These are phyloP conservation scores for Cryptocephalus moraei DNA, from an alignment of 2,888 invertebrate species.

Conservation along the genomic window DNA sequence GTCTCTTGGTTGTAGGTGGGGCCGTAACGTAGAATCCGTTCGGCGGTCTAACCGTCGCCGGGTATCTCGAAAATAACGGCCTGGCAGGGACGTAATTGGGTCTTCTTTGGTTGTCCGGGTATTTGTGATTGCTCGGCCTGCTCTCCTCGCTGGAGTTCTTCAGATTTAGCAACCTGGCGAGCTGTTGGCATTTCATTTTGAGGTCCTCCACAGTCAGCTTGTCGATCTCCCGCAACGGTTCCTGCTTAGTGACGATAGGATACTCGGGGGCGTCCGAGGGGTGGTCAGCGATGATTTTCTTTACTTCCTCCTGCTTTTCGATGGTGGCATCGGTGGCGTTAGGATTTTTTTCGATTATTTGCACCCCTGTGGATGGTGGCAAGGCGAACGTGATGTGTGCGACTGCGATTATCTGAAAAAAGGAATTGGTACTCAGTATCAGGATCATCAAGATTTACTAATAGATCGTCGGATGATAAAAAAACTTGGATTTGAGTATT, in stretches of 20 bases:
- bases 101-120: slow-evolving; percentile 2
- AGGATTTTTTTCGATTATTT: not conserved
- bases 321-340: not conserved
- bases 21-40: slow-evolving; percentile 27
- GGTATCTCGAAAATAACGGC: slow-evolving; percentile 5
- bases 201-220: slow-evolving; percentile 23
- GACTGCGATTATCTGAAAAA: too few species aligned
- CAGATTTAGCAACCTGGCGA: slow-evolving; percentile 17
- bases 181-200: slow-evolving; percentile 27
- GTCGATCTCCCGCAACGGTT: slow-evolving; percentile 14
- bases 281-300: not conserved
- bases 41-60: slow-evolving; percentile 13
- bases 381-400: too few species aligned
- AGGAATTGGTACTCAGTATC: too few species aligned
- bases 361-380: not conserved
- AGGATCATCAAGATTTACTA: too few species aligned
- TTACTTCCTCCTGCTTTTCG: not conserved
- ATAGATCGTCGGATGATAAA: too few species aligned
- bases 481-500: too few species aligned
- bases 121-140: slow-evolving; percentile 4
- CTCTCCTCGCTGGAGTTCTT: slow-evolving; percentile 8
- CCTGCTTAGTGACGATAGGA: slow-evolving; percentile 12
- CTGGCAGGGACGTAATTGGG: slow-evolving; percentile 12
- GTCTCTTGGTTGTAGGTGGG: slow-evolving; percentile 10
- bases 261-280: not conserved